Evolutionary conservation across 2,113 vertebrate species (phyloP).

Genomic region (Hippocampus guttulatus): DNA sequence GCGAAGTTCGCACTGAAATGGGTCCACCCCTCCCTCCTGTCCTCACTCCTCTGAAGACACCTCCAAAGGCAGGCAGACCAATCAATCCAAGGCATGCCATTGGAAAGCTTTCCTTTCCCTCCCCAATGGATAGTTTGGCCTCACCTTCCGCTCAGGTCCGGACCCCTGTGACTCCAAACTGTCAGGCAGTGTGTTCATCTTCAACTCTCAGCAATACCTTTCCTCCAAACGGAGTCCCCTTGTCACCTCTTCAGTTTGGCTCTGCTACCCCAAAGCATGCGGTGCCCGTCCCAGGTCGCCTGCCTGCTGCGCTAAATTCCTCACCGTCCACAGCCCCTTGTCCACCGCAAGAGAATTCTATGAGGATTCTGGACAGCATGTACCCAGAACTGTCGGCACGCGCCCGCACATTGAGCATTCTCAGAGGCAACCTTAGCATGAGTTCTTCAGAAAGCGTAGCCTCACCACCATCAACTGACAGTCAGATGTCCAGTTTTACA

Average conservation of each 20-base stretch:
- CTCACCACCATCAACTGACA: constrained; percentile 50
- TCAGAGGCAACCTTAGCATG: constrained; percentile 80
- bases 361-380: constrained; percentile 90
- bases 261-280: constrained; percentile 95
- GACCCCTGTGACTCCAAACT: constrained; percentile 53
- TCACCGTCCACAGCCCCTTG: constrained; percentile 53
- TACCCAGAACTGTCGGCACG: constrained; percentile 91
- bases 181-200: constrained; percentile 57
- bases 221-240: constrained; percentile 69
- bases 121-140: constrained; percentile 63
- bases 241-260: constrained; percentile 91
- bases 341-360: constrained; percentile 83
- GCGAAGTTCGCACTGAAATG: constrained; percentile 79
- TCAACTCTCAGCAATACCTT: constrained; percentile 65
- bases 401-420: constrained; percentile 87
- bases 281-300: constrained; percentile 85
- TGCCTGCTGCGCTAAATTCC: constrained; percentile 72
- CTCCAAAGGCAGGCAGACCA: constrained; percentile 68
- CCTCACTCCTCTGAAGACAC: constrained; percentile 80
- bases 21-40: constrained; percentile 85
- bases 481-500: constrained; percentile 78
- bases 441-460: constrained; percentile 59
- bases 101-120: constrained; percentile 68
- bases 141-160: constrained; percentile 62
- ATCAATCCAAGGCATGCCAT: constrained; percentile 68